A percentile compares a stretch with the other conserved stretches of the same genome.
Conservation (phyloP, 2,888 invertebrate genomes). For the Sclerodermus sp. region DNA sequence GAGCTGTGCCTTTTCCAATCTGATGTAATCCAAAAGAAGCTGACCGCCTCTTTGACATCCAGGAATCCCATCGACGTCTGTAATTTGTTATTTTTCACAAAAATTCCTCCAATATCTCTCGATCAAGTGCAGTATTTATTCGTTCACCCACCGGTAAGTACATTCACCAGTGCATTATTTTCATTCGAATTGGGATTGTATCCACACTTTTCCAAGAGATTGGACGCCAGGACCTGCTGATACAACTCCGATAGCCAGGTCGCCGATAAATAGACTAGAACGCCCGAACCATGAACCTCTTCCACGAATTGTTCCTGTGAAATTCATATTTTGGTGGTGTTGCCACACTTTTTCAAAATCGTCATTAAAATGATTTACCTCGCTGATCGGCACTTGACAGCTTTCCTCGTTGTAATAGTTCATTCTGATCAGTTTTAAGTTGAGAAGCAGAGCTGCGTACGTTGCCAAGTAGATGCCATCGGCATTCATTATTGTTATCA, state of each 20-base stretch:
- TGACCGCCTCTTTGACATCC: constrained; percentile 69
- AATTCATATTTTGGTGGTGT: not conserved
- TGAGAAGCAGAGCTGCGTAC: constrained; percentile 81
- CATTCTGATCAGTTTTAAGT: constrained; percentile 74
- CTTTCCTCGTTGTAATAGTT: constrained; percentile 69
- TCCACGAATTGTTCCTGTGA: constrained; percentile 85
- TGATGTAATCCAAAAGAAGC: constrained; percentile 84
- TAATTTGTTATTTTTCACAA: constrained; percentile 31
- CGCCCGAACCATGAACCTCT: constrained; percentile 88
- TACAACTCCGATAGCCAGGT: constrained; percentile 93
- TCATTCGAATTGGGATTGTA: constrained; percentile 63
- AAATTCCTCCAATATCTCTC: not conserved
- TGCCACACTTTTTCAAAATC: not conserved
- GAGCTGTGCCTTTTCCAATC: constrained; percentile 75
- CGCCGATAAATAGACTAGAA: constrained; percentile 88
- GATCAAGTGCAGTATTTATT: not conserved
- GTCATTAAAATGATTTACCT: constrained; percentile 59
- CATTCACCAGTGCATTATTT: constrained; percentile 71
- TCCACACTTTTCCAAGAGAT: constrained; percentile 71
- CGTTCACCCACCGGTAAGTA: constrained; percentile 68
- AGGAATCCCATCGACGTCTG: constrained; percentile 82
- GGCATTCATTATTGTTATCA: constrained; percentile 84
- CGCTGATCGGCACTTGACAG: constrained; percentile 58
- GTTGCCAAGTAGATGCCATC: constrained; percentile 93
- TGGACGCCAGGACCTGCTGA: constrained; percentile 77